Evolutionary conservation across 2,888 invertebrate genomes (phyloP).

Genomic region (Orthosia gracilis): DNA sequence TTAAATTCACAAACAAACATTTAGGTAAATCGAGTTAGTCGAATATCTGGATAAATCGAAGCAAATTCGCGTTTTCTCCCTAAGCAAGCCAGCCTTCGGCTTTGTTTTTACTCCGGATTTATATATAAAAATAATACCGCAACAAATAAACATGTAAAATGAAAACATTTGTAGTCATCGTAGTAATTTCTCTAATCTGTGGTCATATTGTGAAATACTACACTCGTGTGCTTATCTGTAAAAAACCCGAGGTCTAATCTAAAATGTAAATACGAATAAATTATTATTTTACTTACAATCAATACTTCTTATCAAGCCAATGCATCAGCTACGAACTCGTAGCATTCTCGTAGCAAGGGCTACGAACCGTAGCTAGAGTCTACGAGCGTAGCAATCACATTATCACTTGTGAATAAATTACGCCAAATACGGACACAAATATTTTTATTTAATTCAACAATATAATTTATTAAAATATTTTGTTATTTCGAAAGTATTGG

Average conservation of each 20-base stretch:
- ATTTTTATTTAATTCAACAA: neutral
- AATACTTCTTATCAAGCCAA: conserved; percentile 52
- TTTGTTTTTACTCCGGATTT: neutral
- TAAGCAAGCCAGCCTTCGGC: neutral
- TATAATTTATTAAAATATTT: conserved; percentile 22
- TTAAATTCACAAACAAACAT: too few species aligned
- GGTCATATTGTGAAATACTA: neutral
- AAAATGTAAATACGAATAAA: conserved; percentile 2
- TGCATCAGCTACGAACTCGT: conserved; percentile 52
- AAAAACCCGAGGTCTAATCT: neutral
- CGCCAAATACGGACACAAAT: conserved; percentile 32
- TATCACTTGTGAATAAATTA: conserved; percentile 34
- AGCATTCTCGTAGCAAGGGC: conserved; percentile 54
- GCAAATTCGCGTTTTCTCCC: neutral
- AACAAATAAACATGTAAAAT: neutral
- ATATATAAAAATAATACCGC: neutral
- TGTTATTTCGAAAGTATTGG: conserved; percentile 37
- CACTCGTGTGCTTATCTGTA: neutral
- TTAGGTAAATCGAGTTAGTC: too few species aligned
- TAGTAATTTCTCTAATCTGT: too few species aligned
- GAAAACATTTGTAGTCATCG: neutral
- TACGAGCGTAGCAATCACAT: conserved; percentile 51
- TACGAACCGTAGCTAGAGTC: conserved; percentile 55
- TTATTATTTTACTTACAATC: conserved; percentile 57
- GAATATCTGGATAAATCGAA: neutral